Evolutionary conservation across 2,888 invertebrate genomes (phyloP), one percentile per base, ranked within the genome.

Genomic region (Sisyra terminalis): DNA sequence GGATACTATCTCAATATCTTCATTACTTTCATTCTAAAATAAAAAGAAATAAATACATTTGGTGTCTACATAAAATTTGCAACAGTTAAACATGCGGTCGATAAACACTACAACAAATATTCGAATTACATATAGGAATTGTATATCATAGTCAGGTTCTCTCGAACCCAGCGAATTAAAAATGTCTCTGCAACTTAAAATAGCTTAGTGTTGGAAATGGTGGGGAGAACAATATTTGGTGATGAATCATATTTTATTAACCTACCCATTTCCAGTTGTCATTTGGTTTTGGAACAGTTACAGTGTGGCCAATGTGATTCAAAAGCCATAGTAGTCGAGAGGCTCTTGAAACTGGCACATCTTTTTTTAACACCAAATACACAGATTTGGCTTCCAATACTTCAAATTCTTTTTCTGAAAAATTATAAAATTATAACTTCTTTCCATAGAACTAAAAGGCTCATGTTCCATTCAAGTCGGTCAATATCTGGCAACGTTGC

Each of bases 271-370:
- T 60, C 46, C 56, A 52, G 40, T 51, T 50, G 42, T 49, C 50
- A 44, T 30, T 44, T 29, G 50, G 50, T 44, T 48, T 49, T 44
- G 69, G 67, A 46, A 75, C 64, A 38, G 59, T 58, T 40, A 81
- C 61, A 18, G 67, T 60, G 37, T 67, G 67, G 52, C 79, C 75
- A 46, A 83, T 57, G 57, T 78, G 72, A 48, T 74, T 70, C 45
- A 85, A 66, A 53, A 77, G 73, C 85, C 85, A 85, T 52, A 78
- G 74, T 14, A 81, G 73, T 51, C 84, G 66, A 13, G 76, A 68
- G 55, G 80, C 78, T 49, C 83, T 66, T 4, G 83, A 83, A 45
- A 84, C 73, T 16, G 80, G 70, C 54, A 78, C 75, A 50, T 73
- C 71, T 54, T 74, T 73, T 52, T 74, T 77, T 73, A 81, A 73